Evolutionary conservation across 2,113 vertebrate genomes (phyloP).

Genomic region (Mohoua ochrocephala): DNA sequence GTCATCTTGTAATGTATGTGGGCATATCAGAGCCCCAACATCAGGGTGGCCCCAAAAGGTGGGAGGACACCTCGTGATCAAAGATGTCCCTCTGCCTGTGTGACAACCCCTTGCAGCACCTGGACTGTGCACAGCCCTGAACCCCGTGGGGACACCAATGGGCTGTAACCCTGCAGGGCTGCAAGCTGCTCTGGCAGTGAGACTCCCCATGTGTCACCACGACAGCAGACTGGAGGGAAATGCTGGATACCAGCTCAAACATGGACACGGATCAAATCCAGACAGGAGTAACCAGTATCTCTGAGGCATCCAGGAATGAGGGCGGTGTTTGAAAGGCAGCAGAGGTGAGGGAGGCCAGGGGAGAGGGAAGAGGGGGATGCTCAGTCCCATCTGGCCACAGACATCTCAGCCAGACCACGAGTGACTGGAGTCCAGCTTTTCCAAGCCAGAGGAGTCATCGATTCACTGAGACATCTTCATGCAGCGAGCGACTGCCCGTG

Average conservation of each 20-base stretch:
- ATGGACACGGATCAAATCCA: not conserved
- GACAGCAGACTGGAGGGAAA: not conserved
- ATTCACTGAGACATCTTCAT: not conserved
- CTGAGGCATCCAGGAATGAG: not conserved
- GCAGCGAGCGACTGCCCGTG: not conserved
- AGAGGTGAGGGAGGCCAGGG: not conserved
- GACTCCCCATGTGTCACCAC: not conserved
- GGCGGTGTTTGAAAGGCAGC: not conserved
- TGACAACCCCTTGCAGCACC: not conserved
- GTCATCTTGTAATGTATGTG: not conserved
- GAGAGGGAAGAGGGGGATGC: not conserved
- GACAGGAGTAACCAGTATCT: not conserved
- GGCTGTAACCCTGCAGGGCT: not conserved
- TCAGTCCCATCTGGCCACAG: fast-evolving
- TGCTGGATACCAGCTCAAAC: not conserved
- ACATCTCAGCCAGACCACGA: not conserved
- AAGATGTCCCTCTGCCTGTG: not conserved
- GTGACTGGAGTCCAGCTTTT: not conserved
- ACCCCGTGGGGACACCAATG: not conserved
- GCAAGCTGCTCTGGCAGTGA: not conserved
- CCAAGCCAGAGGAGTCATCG: fast-evolving
- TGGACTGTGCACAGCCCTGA: not conserved
- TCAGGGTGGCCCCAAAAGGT: not conserved
- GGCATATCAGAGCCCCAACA: not conserved
- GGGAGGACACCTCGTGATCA: not conserved